Base-by-base conservation (phyloP, 2,888 invertebrate genomes). In the Argyresthia goedartella region DNA sequence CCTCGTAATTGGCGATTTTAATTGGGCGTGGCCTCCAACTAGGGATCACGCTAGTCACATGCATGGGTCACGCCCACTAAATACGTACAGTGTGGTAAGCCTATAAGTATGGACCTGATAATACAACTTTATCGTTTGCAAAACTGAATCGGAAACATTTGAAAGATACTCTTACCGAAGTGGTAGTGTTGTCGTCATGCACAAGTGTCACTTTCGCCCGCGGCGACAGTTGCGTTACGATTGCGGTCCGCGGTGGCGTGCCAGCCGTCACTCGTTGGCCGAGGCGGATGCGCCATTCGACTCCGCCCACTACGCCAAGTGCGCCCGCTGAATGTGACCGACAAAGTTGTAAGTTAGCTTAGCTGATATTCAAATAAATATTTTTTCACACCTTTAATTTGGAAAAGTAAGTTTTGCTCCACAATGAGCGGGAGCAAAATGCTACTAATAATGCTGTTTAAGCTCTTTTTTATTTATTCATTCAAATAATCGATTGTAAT, bases 261-360 rank as follows among this genome's bases (percentile, higher is more conserved):
- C 82, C 86, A 0, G 72, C 69, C 0, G 65, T 56, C 7, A 86
- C 81, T 13, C 71, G 69, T 51, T 86, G 85, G 0, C 87, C 87
- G 1, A 85, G 56, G 15, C 87, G 65, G 16, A 80, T 63, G 1
- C 87, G 73, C 75, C 82, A 85, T 59, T 87, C 87, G 33, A 85
- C 78, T 2, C 85, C 86, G 14, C 87, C 87, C 0, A 82, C 74
- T 0, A 86, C 82, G 10, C 84, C 85, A 13, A 87, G 63, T 0
- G 81, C 84, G 33, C 87, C 87, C 44, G 81, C 87, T 87, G n/a
- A n/a, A n/a, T n/a, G n/a, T n/a, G n/a, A n/a, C n/a, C n/a, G n/a
- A n/a, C n/a, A n/a, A n/a, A 44, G 13, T 14, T 8, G 13, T 3
- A 43, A 43, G 43, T 43, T 14, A 9, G 15, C 13, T 39, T 39